phyloP scores from a whole-genome alignment of 2,888 invertebrate species.

The Azorinus chamasolen region DNA sequence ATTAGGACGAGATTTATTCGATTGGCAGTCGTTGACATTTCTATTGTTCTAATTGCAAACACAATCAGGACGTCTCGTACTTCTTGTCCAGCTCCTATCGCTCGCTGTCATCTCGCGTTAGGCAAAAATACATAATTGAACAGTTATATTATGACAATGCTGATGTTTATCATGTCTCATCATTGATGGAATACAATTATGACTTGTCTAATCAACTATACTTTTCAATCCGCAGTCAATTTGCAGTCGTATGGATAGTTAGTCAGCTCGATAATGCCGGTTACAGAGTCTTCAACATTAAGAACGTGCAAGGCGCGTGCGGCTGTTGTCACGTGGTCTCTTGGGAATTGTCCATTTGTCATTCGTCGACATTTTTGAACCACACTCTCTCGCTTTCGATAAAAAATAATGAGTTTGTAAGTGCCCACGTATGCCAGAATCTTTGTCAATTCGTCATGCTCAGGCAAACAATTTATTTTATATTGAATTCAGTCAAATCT shows the following conservation, averaged over 20 bases:
- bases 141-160: too few relatives aligned
- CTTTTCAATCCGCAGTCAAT: slow-evolving; percentile 56
- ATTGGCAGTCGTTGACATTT: too few relatives aligned
- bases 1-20: too few relatives aligned
- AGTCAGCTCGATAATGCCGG: slow-evolving; percentile 45
- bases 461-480: slow-evolving; percentile 70
- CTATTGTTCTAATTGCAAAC: too few relatives aligned
- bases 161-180: too few relatives aligned
- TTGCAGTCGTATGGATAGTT: slow-evolving; percentile 44
- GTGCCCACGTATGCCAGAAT: slow-evolving; percentile 63
- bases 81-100: too few relatives aligned
- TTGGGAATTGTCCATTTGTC: slow-evolving; percentile 62
- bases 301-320: slow-evolving; percentile 61
- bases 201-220: slow-evolving; percentile 1
- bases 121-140: too few relatives aligned
- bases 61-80: too few relatives aligned
- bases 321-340: slow-evolving; percentile 55
- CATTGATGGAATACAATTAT: too few relatives aligned
- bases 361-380: slow-evolving; percentile 54
- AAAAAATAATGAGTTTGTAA: slow-evolving; percentile 68
- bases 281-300: slow-evolving; percentile 15
- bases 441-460: slow-evolving; percentile 57
- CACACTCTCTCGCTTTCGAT: slow-evolving; percentile 60
- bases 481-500: slow-evolving; percentile 66
- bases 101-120: too few relatives aligned